These are phyloP conservation scores for Lomographa bimaculata DNA, from an alignment of 2,888 invertebrate species.

Conservation along the genomic window DNA sequence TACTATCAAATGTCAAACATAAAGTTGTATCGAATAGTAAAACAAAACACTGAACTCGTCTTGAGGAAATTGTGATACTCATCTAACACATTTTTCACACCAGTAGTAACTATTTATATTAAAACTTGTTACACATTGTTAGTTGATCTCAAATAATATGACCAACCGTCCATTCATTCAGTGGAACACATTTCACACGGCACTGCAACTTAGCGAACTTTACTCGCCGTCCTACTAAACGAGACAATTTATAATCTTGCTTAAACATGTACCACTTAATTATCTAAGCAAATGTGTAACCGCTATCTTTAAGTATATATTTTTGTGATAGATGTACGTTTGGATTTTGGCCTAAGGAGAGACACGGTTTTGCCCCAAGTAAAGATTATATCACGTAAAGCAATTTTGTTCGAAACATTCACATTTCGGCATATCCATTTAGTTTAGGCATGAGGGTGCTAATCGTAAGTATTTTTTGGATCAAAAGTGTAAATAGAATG, in stretches of 20 bases:
- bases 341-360: slow-evolving; percentile 42
- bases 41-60: too few species aligned
- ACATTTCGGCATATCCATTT: slow-evolving; percentile 60
- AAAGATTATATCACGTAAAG: slow-evolving; percentile 36
- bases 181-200: slow-evolving; percentile 15
- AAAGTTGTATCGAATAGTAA: too few species aligned
- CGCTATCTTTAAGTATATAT: slow-evolving; percentile 4
- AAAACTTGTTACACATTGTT: too few species aligned
- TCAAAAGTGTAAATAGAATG: slow-evolving; percentile 56
- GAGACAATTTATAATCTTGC: slow-evolving; percentile 14
- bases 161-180: slow-evolving; percentile 26
- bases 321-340: slow-evolving; percentile 7
- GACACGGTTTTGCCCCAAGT: slow-evolving; percentile 43
- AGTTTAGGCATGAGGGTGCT: slow-evolving; percentile 69
- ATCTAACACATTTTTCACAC: too few species aligned
- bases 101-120: too few species aligned
- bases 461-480: slow-evolving; percentile 48
- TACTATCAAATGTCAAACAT: too few species aligned
- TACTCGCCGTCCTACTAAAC: slow-evolving; percentile 42
- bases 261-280: slow-evolving; percentile 10
- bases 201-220: slow-evolving; percentile 32
- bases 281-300: slow-evolving; percentile 9
- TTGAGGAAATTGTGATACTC: too few species aligned
- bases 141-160: slow-evolving; percentile 19
- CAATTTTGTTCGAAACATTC: slow-evolving; percentile 39